Percentiles rank a stretch among this genome's conserved stretches.
These are phyloP conservation scores for Drosophila peninsularis DNA, from an alignment of 2,888 invertebrate species.

Conservation along the genomic window DNA sequence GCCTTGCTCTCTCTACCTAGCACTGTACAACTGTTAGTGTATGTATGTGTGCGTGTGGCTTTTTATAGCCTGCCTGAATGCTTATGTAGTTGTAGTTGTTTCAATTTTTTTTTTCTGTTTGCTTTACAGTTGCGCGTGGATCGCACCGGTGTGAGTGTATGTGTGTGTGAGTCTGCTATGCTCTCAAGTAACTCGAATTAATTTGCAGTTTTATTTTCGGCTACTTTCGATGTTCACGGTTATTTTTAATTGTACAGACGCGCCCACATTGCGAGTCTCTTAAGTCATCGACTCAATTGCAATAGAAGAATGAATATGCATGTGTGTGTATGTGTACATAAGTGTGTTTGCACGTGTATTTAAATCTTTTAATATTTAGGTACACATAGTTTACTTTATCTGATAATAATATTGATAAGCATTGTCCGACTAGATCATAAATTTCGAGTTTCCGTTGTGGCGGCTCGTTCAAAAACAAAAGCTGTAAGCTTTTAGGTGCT, in stretches of 20 bases:
- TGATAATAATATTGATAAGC: conserved; percentile 26
- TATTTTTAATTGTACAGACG: conserved; percentile 50
- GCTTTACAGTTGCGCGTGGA: conserved; percentile 70
- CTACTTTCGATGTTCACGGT: conserved; percentile 37
- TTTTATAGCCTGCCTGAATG: conserved; percentile 50
- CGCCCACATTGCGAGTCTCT: conserved; percentile 42
- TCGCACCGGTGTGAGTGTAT: conserved; percentile 40
- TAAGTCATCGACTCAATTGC: conserved; percentile 40
- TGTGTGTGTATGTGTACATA: neutral
- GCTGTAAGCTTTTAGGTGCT: conserved; percentile 9
- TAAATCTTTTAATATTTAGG: neutral
- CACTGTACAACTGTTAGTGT: neutral
- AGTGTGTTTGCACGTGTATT: neutral
- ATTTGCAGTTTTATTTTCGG: conserved; percentile 50
- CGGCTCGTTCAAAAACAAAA: conserved; percentile 10
- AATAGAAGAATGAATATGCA: neutral
- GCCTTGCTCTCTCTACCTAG: neutral
- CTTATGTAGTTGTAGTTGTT: conserved; percentile 26
- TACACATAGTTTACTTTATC: neutral
- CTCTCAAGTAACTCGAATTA: conserved; percentile 46
- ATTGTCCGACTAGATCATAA: conserved; percentile 18
- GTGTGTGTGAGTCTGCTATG: conserved; percentile 16
- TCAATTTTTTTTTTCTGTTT: conserved; percentile 52
- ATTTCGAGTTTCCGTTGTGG: conserved; percentile 20
- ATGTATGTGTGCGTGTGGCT: conserved; percentile 20